These are phyloP conservation scores for Romanogobio albipinnatus DNA, from an alignment of 2,113 vertebrate species.

Conservation along the genomic window DNA sequence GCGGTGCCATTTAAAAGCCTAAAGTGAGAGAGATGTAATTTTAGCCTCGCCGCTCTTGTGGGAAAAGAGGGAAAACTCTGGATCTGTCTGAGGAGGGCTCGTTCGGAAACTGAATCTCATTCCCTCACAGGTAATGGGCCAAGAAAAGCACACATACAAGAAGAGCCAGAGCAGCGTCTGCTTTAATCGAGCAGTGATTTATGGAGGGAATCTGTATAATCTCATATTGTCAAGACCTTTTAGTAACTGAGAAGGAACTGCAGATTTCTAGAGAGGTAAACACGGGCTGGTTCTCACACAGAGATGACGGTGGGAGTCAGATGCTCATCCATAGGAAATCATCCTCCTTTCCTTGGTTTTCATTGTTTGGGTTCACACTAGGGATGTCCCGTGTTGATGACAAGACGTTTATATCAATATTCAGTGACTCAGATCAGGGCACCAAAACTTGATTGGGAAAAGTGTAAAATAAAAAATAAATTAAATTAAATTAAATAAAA, in stretches of 20 bases:
- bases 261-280: not conserved
- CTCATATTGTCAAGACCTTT: not conserved
- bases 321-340: not conserved
- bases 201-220: not conserved
- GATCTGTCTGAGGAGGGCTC: conserved; percentile 10
- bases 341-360: not conserved
- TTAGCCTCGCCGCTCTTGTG: conserved; percentile 11
- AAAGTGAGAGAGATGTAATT: conserved; percentile 47
- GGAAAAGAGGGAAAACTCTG: conserved; percentile 9
- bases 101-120: conserved; percentile 20
- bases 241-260: not conserved
- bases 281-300: not conserved
- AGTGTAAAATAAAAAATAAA: too few relatives aligned
- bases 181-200: not conserved
- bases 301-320: not conserved
- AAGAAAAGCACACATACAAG: not conserved
- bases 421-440: too few relatives aligned
- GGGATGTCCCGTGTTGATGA: too few relatives aligned
- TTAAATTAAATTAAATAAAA: too few relatives aligned
- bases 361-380: not conserved
- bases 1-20: conserved; percentile 57
- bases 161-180: not conserved
- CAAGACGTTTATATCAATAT: too few relatives aligned
- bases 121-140: not conserved
- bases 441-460: too few relatives aligned